Base-by-base conservation (phyloP, 2,888 invertebrate species). In the Tineola bisselliella region DNA sequence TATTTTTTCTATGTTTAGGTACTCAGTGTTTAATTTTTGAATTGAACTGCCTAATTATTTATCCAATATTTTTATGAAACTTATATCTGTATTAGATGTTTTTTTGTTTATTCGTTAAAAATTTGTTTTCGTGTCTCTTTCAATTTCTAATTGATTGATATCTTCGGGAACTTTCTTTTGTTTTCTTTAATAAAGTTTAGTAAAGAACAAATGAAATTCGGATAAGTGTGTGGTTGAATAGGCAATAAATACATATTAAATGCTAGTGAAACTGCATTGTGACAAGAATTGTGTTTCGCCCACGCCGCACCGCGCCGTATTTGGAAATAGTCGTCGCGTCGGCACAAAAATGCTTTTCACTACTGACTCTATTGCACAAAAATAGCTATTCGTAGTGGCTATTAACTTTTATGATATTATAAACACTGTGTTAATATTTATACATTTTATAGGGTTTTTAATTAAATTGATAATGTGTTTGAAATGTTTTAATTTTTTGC, bases 251-350 rank as follows among this genome's bases (percentile, higher is more conserved):
- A 38, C 38, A 38, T 10, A 18, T n/a, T n/a, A n/a, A n/a, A n/a
- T 48, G 11, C 12, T 58, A 13, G 58, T 58, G 58, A 58, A 58
- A 58, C 33, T 31, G 58, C 58, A 58, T 58, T 33, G 17, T 33
- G 17, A 58, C 8, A 33, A 13, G 33, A 58, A 48, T 48, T 4
- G 18, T 10, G 48, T 13, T 48, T 2, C 56, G 33, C 58, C 58
- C 33, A 58, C 58, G 58, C n/a, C n/a, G n/a, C n/a, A n/a, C n/a
- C n/a, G n/a, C 30, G 8, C 17, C 8, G 6, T 58, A 18, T 48
- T 48, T 48, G 48, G 18, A 17, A 12, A 48, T 18, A 48, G 38
- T 38, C 13, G 18, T 48, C 44, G 8, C 44, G 31, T 31, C 10
- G 38, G 10, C 11, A 12, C 38, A n/a, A 38, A 38, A 38, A 6